phyloP scores from a whole-genome alignment of 2,888 invertebrate genomes.

The Leptopilina syphax region DNA sequence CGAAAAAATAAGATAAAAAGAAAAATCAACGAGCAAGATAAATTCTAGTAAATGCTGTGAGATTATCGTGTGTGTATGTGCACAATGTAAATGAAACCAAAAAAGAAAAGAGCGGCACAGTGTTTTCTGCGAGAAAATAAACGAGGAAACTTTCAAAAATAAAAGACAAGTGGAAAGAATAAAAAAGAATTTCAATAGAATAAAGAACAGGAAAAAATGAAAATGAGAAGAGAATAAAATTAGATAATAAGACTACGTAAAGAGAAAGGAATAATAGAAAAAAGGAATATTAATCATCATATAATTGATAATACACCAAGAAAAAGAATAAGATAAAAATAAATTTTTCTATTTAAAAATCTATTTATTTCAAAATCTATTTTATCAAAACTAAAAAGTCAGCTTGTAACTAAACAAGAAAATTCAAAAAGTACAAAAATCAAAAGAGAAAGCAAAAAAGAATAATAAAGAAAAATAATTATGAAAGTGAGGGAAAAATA shows the following conservation, averaged over 20 bases:
- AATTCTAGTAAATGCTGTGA: background rate
- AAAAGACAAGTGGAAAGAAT: background rate
- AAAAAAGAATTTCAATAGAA: background rate
- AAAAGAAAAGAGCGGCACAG: background rate
- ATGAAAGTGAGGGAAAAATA: background rate
- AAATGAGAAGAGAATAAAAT: constrained; percentile 41
- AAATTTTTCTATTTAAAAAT: too few relatives aligned
- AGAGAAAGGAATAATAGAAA: background rate
- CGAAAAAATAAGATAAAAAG: background rate
- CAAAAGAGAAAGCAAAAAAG: background rate
- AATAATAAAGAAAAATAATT: background rate
- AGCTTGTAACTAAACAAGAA: too few relatives aligned
- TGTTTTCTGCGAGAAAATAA: background rate
- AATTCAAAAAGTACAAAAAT: background rate
- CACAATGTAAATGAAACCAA: background rate
- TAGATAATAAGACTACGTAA: background rate
- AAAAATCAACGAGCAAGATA: background rate
- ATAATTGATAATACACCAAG: too few relatives aligned
- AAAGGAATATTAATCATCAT: too few relatives aligned
- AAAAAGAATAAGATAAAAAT: too few relatives aligned
- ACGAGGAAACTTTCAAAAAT: background rate
- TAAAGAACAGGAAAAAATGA: background rate
- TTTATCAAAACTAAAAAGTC: too few relatives aligned
- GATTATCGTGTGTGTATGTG: background rate
- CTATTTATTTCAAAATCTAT: too few relatives aligned